Evolutionary conservation across 2,888 invertebrate species (phyloP), one percentile per base, ranked within the genome.

Genomic region (Lissocephala sabroskyi): DNA sequence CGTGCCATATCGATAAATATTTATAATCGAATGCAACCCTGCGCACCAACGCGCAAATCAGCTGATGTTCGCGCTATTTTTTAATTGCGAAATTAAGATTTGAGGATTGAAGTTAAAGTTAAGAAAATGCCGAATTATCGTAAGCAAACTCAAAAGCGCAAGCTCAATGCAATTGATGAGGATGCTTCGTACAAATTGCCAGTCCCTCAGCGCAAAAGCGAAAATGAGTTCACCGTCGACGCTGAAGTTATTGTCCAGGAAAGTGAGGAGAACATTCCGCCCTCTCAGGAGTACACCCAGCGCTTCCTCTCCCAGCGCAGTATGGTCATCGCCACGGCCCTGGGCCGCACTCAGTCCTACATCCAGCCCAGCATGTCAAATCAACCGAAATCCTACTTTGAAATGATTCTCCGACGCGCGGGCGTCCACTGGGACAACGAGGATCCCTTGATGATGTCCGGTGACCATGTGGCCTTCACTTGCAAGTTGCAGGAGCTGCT

Each of bases 381-480:
- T 3, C 79, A 79, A 10, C 82, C 83, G 2, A 82, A 79, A 19
- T 81, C 79, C 1, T 84, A 83, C 52, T 84, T 82, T 40, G 84
- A 84, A 50, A 56, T 82, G 54, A 79, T 81, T 3, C 53, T 84
- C 0, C 65, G 79, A 7, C 79, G 81, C 45, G 73, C 82, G 0
- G 84, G 84, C 0, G 83, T 82, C 2, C 66, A 77, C 29, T 44
- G 83, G 29, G 81, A 83, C 43, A 74, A 80, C 35, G 58, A 60
- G 0, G 79, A 83, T n/a, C 74, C 66, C 40, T 80, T 82, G 52
- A 60, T 83, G n/a, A 53, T 84, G 37, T 64, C 78, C 18, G 81
- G 82, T 28, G 88, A 89, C 77, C 85, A 85, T 45, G 82, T 87
- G 17, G 82, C 85, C 32, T 85, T 88, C 53, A 82, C 87, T 5